Percentiles rank a stretch among this genome's conserved stretches.
Conservation (phyloP, 2,888 invertebrate genomes). For the Machimus rusticus region DNA sequence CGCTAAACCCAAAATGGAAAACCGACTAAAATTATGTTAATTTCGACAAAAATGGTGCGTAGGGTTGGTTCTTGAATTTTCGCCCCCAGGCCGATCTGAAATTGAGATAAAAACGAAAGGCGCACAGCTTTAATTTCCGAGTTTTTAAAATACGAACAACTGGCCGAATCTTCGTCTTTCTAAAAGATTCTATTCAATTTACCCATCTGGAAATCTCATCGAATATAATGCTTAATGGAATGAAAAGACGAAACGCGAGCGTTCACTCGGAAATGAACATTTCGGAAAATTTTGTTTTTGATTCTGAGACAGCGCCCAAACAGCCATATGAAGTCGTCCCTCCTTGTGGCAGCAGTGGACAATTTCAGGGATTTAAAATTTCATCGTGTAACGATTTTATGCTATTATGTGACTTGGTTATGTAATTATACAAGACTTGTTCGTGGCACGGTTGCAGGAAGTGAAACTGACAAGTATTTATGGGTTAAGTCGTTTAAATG, state of each 20-base stretch:
- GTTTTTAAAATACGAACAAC: neutral
- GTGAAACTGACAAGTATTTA: neutral
- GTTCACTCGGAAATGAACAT: constrained; percentile 17
- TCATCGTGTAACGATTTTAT: neutral
- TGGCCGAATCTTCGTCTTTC: neutral
- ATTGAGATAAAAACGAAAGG: neutral
- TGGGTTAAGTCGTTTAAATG: neutral
- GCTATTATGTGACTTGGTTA: neutral
- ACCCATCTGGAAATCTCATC: constrained; percentile 13
- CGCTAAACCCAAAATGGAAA: neutral
- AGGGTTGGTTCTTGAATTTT: neutral
- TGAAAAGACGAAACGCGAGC: neutral
- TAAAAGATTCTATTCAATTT: neutral
- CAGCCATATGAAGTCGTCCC: neutral
- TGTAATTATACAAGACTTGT: neutral
- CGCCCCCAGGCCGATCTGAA: neutral
- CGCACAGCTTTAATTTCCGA: neutral
- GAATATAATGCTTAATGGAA: constrained; percentile 11
- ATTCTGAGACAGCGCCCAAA: neutral
- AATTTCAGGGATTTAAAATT: neutral
- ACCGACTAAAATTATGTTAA: neutral
- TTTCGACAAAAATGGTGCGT: constrained; percentile 2
- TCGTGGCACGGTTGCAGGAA: neutral
- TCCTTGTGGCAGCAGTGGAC: neutral
- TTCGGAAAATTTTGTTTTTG: neutral